phyloP scores from a whole-genome alignment of 2,113 vertebrate genomes.

The Sakesphorus luctuosus region DNA sequence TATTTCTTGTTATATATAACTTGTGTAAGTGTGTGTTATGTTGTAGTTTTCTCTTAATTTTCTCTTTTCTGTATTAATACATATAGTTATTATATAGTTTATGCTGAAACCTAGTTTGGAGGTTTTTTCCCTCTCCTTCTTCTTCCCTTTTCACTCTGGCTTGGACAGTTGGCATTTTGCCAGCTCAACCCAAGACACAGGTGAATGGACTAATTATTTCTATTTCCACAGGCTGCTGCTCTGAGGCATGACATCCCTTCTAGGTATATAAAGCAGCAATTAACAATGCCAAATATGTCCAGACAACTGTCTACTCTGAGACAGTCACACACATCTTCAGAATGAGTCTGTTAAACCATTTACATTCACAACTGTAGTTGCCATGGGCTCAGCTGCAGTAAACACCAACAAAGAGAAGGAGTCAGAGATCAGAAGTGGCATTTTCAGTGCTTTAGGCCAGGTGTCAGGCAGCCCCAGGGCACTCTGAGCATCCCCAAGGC shows the following conservation, averaged over 20 bases:
- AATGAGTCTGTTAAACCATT: background rate
- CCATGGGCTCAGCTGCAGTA: background rate
- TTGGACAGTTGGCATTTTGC: too few relatives aligned
- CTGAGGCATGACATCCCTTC: background rate
- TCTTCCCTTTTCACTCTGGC: too few relatives aligned
- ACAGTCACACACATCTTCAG: background rate
- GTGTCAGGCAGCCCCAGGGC: background rate
- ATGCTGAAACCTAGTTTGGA: too few relatives aligned
- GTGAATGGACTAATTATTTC: background rate
- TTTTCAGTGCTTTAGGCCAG: background rate
- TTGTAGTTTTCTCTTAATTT: too few relatives aligned
- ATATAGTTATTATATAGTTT: too few relatives aligned
- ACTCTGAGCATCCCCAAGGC: background rate
- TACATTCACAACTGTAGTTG: background rate
- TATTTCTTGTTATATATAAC: too few relatives aligned
- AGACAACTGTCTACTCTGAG: background rate
- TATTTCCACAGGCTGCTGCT: background rate
- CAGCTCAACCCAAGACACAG: too few relatives aligned
- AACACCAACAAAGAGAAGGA: background rate
- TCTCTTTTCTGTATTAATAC: too few relatives aligned
- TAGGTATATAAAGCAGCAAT: background rate
- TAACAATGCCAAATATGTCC: background rate
- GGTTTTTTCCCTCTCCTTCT: too few relatives aligned
- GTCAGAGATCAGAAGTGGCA: background rate
- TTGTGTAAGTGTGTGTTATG: too few relatives aligned